phyloP scores from a whole-genome alignment of 2,113 vertebrate species.

The Odontesthes bonariensis region DNA sequence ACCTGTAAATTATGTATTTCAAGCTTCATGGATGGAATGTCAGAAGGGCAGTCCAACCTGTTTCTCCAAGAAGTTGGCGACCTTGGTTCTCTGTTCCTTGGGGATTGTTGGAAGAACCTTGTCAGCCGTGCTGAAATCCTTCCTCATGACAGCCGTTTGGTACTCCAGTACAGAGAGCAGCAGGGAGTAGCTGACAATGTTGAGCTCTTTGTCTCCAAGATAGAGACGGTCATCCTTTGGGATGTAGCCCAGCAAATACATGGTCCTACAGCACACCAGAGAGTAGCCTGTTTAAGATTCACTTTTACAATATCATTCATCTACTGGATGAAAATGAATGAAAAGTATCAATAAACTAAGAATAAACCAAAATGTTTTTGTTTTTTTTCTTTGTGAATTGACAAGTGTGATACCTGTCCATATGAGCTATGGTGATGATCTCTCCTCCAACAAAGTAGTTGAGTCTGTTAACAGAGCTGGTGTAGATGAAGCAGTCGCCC shows the following conservation, averaged over 20 bases:
- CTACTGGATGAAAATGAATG: too few relatives aligned
- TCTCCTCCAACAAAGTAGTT: slow-evolving; percentile 99
- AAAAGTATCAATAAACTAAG: too few relatives aligned
- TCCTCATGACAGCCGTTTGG: slow-evolving; percentile 98
- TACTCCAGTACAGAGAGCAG: slow-evolving; percentile 97
- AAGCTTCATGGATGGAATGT: background rate
- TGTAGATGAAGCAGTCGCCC: slow-evolving; percentile 99
- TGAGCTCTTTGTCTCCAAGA: slow-evolving; percentile 97
- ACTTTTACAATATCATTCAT: too few relatives aligned
- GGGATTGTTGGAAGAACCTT: slow-evolving; percentile 98
- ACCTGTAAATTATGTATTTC: too few relatives aligned
- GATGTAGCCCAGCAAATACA: slow-evolving; percentile 98
- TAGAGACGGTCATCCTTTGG: slow-evolving; percentile 98
- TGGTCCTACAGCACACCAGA: slow-evolving; percentile 84
- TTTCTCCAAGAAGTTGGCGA: slow-evolving; percentile 98
- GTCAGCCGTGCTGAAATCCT: slow-evolving; percentile 97
- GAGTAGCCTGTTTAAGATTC: background rate
- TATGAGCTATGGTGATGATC: slow-evolving; percentile 98
- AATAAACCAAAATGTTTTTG: too few relatives aligned
- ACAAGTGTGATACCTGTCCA: slow-evolving; percentile 89
- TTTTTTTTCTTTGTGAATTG: background rate
- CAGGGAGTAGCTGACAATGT: slow-evolving; percentile 96
- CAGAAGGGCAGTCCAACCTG: slow-evolving; percentile 82
- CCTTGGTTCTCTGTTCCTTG: slow-evolving; percentile 97
- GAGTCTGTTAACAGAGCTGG: slow-evolving; percentile 98